Conservation (phyloP, 2,113 vertebrate species). For the Jaculus jaculus region DNA sequence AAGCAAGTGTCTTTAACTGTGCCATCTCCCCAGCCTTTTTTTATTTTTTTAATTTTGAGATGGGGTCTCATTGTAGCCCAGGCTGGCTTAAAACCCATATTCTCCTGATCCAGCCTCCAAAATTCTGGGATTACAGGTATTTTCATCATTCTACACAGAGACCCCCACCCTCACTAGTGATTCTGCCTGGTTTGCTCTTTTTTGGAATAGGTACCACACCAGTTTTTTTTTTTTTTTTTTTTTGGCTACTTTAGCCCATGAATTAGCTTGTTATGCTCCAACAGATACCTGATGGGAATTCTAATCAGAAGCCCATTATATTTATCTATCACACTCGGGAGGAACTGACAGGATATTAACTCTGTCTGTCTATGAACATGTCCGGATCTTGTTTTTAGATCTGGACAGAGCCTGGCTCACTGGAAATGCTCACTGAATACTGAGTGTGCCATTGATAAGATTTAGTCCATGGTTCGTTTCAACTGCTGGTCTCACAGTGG, state of each 20-base stretch:
- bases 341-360: not conserved
- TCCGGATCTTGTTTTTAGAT: not conserved
- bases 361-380: not conserved
- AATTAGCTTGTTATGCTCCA: not conserved
- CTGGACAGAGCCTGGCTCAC: not conserved
- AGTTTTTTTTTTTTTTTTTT: not conserved
- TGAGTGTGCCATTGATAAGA: not conserved
- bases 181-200: not conserved
- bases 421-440: not conserved
- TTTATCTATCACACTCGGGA: not conserved
- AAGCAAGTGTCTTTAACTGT: not conserved
- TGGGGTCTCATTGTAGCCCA: not conserved
- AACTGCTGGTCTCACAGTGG: not conserved
- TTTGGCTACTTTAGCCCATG: not conserved
- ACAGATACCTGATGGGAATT: not conserved
- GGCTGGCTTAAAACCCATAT: not conserved
- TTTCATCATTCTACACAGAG: not conserved
- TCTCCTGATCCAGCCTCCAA: not conserved
- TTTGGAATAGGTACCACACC: not conserved
- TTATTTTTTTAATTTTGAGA: not conserved
- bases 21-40: not conserved
- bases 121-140: not conserved
- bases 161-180: not conserved
- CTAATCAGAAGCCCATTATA: not conserved
- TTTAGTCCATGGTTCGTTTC: not conserved